These are phyloP conservation scores for Drymodes brunneopygia DNA, from an alignment of 2,113 vertebrate genomes.

Conservation along the genomic window DNA sequence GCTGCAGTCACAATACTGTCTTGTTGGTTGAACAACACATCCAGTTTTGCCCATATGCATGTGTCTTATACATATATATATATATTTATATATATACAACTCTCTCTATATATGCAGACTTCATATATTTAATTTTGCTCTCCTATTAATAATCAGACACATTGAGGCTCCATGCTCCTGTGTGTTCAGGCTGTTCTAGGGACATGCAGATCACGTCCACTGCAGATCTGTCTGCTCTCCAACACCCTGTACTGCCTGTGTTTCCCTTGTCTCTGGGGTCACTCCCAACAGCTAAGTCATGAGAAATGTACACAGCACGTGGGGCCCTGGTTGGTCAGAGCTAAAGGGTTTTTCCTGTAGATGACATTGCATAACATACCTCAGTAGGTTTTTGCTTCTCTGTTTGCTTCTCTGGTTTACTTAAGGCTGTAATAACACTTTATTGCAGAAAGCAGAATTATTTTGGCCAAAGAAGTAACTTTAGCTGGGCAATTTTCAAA, in stretches of 20 bases:
- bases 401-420: background rate
- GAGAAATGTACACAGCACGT: background rate
- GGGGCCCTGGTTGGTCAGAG: background rate
- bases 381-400: background rate
- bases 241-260: background rate
- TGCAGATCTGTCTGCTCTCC: background rate
- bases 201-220: background rate
- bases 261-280: background rate
- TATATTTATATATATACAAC: background rate
- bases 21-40: background rate
- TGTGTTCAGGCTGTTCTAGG: background rate
- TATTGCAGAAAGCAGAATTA: background rate
- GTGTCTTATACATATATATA: background rate
- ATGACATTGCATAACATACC: background rate
- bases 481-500: background rate
- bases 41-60: background rate
- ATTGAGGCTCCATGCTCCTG: background rate
- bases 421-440: background rate
- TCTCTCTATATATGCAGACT: background rate
- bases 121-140: background rate
- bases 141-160: background rate
- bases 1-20: background rate
- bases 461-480: background rate
- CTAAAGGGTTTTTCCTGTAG: background rate
- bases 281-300: background rate